phyloP scores from a whole-genome alignment of 2,797 vertebrate species.

The Lepidocolaptes lacrymiger region DNA sequence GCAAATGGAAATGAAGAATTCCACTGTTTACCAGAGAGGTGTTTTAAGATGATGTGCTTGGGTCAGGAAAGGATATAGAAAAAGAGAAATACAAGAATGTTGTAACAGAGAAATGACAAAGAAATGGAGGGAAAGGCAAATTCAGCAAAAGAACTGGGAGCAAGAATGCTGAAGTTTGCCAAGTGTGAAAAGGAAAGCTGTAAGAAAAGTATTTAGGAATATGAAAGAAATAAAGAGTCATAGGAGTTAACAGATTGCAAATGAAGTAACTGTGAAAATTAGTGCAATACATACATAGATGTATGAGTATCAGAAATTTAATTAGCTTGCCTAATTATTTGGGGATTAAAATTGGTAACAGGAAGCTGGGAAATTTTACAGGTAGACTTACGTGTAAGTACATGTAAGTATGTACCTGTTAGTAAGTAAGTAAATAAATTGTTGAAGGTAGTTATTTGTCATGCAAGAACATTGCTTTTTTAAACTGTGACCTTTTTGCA shows the following conservation, averaged over 20 bases:
- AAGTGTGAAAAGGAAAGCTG: not conserved
- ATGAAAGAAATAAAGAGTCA: not conserved
- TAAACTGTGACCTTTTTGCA: not conserved
- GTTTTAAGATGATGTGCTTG: not conserved
- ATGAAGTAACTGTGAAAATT: not conserved
- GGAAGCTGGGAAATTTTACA: not conserved
- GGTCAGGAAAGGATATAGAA: not conserved
- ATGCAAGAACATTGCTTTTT: not conserved
- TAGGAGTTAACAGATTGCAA: not conserved
- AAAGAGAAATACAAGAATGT: not conserved
- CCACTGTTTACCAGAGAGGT: not conserved
- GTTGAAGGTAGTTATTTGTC: not conserved
- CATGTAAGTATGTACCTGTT: not conserved
- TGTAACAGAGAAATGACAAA: not conserved
- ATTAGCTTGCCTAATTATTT: not conserved
- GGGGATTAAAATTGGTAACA: not conserved
- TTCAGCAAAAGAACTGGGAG: not conserved
- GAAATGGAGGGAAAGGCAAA: not conserved
- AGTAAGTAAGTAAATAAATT: not conserved
- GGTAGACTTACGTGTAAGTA: not conserved
- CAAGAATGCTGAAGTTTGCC: not conserved
- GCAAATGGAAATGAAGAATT: not conserved
- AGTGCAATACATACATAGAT: not conserved
- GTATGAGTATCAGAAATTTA: not conserved
- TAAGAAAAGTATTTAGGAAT: not conserved